Conservation (phyloP, 2,888 invertebrate genomes). For the Parnassius smintheus region DNA sequence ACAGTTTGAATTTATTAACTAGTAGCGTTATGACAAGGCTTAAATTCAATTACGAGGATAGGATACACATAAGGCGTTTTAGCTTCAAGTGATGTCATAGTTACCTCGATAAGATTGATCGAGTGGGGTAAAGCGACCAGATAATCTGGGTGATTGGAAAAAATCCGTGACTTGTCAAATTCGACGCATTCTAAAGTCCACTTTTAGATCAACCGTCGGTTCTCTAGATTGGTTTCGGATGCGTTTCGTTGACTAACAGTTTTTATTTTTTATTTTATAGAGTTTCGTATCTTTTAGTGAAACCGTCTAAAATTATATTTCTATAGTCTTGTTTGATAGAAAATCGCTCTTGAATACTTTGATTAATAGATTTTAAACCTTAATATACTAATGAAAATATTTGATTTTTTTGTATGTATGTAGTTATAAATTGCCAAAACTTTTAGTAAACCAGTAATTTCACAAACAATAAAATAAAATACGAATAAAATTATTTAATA, state of each 20-base stretch:
- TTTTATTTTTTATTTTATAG: constrained; percentile 10
- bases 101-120: constrained; percentile 78
- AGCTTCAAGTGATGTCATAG: constrained; percentile 46
- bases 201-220: constrained; percentile 52
- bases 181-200: constrained; percentile 69
- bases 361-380: no score
- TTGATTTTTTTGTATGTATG: no score
- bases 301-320: background rate
- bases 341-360: no score
- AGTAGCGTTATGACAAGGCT: constrained; percentile 29
- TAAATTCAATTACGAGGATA: constrained; percentile 26
- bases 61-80: constrained; percentile 38
- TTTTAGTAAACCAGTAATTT: no score
- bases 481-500: no score
- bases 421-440: no score
- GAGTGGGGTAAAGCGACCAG: constrained; percentile 77
- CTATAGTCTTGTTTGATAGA: background rate
- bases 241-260: constrained; percentile 31
- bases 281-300: background rate
- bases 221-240: constrained; percentile 53
- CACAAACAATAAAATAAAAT: no score
- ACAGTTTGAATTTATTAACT: constrained; percentile 32
- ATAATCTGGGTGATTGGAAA: constrained; percentile 67
- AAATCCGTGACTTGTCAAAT: constrained; percentile 80
- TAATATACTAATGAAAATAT: no score